phyloP scores from a whole-genome alignment of 1,140 invertebrate species.

The Trialeurodes vaporariorum region DNA sequence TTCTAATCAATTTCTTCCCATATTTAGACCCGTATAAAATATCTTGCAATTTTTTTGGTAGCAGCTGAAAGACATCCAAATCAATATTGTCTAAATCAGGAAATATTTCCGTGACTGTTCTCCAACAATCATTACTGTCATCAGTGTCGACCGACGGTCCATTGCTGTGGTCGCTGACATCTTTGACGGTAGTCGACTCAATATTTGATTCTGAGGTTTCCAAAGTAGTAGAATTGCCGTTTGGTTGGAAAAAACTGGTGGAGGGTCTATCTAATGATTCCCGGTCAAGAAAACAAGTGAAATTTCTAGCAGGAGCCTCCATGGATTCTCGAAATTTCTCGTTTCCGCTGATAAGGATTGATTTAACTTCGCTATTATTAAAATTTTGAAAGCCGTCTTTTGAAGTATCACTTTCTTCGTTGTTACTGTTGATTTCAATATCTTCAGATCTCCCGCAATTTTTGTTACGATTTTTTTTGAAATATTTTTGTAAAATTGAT shows the following conservation, averaged over 20 bases:
- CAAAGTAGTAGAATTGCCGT: background rate
- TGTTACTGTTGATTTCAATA: background rate
- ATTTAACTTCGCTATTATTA: background rate
- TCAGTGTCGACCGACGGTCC: constrained; percentile 2
- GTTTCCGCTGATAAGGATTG: background rate
- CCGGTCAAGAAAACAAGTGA: no score
- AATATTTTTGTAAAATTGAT: background rate
- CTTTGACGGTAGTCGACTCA: background rate
- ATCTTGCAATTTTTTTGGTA: constrained; percentile 17
- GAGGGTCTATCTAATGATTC: background rate
- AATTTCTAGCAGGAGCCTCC: no score
- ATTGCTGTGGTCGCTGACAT: background rate
- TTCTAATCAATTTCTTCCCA: background rate
- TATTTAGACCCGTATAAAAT: constrained; percentile 2
- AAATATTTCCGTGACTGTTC: constrained; percentile 21
- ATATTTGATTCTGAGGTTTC: background rate
- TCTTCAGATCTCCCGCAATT: no score
- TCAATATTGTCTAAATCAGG: constrained; percentile 21
- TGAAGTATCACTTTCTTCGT: background rate
- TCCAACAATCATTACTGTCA: constrained; percentile 13
- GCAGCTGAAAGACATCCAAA: constrained; percentile 12
- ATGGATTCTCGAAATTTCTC: no score
- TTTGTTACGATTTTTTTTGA: background rate
- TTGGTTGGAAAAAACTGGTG: background rate
- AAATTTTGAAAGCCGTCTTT: background rate